phyloP scores from a whole-genome alignment of 2,113 vertebrate species.

The Petromus typicus region DNA sequence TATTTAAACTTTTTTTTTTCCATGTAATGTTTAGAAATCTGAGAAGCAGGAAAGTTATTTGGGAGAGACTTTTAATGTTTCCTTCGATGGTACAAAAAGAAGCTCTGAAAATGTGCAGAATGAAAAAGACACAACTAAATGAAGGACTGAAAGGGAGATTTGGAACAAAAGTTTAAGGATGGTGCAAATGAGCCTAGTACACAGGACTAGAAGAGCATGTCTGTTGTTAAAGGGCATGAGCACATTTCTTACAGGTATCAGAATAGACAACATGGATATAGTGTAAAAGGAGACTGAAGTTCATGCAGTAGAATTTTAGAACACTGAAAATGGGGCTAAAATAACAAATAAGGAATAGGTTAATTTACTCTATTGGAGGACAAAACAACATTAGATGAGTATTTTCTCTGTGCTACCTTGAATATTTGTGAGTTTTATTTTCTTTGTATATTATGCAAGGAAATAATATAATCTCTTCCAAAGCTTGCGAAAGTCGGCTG shows the following conservation, averaged over 20 bases:
- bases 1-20: neutral
- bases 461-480: neutral
- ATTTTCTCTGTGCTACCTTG: neutral
- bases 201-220: neutral
- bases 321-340: neutral
- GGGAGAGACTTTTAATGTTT: neutral
- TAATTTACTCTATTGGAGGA: neutral
- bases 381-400: neutral
- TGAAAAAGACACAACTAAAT: neutral
- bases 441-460: neutral
- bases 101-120: neutral
- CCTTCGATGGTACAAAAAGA: neutral
- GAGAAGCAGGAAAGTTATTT: neutral
- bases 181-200: neutral
- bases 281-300: neutral
- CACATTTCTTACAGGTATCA: neutral
- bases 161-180: neutral
- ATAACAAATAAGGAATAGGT: neutral
- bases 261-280: neutral
- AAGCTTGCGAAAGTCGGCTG: neutral
- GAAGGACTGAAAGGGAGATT: neutral
- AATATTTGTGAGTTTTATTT: neutral
- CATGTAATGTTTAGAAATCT: neutral
- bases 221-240: neutral
- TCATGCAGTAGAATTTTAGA: neutral